Evolutionary conservation across 1,140 invertebrate genomes (phyloP).

Genomic region (Pogonomyrmex californicus): DNA sequence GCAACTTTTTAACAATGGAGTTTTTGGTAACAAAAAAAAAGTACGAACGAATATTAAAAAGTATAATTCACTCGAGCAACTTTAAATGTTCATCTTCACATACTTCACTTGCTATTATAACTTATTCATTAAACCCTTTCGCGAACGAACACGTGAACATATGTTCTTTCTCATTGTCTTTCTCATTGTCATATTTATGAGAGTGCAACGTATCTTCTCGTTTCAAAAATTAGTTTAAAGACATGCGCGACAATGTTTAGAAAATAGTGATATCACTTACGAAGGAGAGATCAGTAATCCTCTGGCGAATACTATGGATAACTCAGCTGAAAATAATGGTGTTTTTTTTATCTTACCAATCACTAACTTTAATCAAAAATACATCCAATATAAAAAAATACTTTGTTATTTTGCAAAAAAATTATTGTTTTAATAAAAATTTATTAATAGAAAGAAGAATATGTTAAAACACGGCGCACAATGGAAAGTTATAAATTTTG

Average conservation of each 20-base stretch:
- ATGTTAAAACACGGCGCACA: background rate
- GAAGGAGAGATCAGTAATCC: background rate
- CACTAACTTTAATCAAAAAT: background rate
- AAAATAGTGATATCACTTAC: background rate
- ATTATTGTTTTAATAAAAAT: background rate
- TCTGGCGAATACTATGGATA: slow-evolving; percentile 5
- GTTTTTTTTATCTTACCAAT: background rate
- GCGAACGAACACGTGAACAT: background rate
- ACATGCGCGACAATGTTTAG: background rate
- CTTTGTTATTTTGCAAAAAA: background rate
- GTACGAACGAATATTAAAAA: background rate
- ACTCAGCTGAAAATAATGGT: slow-evolving; percentile 6
- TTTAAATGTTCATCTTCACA: background rate
- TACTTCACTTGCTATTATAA: background rate
- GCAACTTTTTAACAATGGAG: background rate
- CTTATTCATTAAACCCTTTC: slow-evolving; percentile 23
- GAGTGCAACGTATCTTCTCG: background rate
- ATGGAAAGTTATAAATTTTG: background rate
- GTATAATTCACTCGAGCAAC: background rate
- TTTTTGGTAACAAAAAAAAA: background rate
- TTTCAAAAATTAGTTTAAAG: background rate
- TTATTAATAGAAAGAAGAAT: background rate
- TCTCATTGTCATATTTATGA: slow-evolving; percentile 28
- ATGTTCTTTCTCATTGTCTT: background rate
- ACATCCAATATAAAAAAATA: background rate